A percentile compares a stretch with the other conserved stretches of the same genome.
These are phyloP conservation scores for Perca schrenkii DNA, from an alignment of 2,113 vertebrate species.

Conservation along the genomic window DNA sequence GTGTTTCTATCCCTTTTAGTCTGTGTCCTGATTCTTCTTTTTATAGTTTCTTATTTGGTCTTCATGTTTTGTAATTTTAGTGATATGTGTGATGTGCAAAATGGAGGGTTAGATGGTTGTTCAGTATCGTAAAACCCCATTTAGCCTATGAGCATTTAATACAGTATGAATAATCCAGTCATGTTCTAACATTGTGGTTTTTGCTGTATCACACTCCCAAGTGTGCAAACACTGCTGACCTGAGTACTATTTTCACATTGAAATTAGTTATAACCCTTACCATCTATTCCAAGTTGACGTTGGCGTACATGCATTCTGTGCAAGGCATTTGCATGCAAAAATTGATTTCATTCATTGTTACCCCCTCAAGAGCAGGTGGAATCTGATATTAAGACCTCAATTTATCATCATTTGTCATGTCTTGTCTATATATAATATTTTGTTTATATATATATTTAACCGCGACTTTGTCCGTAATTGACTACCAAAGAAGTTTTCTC, in stretches of 20 bases:
- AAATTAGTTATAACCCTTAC: slow-evolving; percentile 9
- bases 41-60: not conserved
- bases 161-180: not conserved
- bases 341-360: not conserved
- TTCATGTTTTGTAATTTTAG: not conserved
- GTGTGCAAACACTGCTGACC: not conserved
- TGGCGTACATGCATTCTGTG: not conserved
- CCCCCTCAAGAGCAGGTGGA: not conserved
- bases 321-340: not conserved
- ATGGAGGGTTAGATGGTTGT: not conserved
- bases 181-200: not conserved
- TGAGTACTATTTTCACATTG: not conserved
- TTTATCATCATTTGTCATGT: too few relatives aligned
- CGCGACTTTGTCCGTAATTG: not conserved
- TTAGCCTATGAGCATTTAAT: not conserved
- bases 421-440: too few relatives aligned
- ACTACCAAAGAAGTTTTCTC: not conserved
- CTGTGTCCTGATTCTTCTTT: slow-evolving; percentile 8
- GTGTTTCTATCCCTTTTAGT: slow-evolving; percentile 15
- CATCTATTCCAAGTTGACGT: not conserved
- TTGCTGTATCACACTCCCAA: not conserved
- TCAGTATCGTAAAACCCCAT: not conserved
- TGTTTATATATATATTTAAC: not conserved
- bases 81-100: not conserved
- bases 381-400: not conserved